A percentile compares a stretch with the other conserved stretches of the same genome.
Evolutionary conservation across 2,888 invertebrate genomes (phyloP).

Genomic region (Liopterus haemorrhoidalis): DNA sequence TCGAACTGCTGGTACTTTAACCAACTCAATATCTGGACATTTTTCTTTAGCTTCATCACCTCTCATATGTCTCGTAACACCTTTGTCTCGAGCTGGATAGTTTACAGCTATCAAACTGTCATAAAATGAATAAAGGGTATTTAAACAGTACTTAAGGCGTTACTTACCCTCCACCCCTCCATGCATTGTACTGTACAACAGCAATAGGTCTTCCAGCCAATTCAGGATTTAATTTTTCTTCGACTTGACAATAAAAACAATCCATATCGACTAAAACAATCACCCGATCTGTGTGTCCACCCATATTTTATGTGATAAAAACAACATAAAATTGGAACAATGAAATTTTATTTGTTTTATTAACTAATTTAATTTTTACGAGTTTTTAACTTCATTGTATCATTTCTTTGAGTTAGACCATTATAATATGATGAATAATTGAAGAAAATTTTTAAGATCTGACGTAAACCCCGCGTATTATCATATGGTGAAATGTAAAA

Average conservation of each 20-base stretch:
- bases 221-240: conserved; percentile 80
- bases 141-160: conserved; percentile 8
- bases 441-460: no score
- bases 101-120: conserved; percentile 92
- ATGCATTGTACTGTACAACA: conserved; percentile 93
- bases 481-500: no score
- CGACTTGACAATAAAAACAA: conserved; percentile 99
- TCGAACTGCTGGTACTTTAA: conserved; percentile 75
- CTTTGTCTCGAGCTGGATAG: conserved; percentile 86
- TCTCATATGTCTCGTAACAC: conserved; percentile 85
- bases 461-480: no score
- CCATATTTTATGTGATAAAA: conserved; percentile 19
- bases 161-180: conserved; percentile 86
- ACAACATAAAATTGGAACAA: background rate
- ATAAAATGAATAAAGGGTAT: conserved; percentile 25
- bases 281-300: conserved; percentile 54
- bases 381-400: no score
- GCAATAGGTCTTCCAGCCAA: conserved; percentile 85
- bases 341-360: no score
- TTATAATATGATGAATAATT: conserved; percentile 3
- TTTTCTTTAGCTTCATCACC: conserved; percentile 84
- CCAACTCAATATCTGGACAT: conserved; percentile 82
- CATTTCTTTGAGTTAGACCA: conserved; percentile 9
- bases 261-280: conserved; percentile 96
- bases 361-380: no score